Evolutionary conservation across 2,113 vertebrate genomes (phyloP).

Genomic region (Eubucco bourcierii): DNA sequence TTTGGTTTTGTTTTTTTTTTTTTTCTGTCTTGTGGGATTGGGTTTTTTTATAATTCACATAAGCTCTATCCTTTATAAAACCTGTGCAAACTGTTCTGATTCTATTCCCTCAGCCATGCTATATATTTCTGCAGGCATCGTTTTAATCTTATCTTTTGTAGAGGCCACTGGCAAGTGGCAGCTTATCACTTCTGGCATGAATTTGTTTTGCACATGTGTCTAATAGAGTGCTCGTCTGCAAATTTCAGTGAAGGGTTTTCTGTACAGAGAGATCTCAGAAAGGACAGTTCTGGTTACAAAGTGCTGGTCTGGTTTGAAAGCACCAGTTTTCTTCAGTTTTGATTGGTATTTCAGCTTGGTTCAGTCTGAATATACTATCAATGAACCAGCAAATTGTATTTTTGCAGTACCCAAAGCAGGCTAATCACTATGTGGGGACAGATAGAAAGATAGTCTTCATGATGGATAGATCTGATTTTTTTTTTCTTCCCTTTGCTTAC

Average conservation of each 20-base stretch:
- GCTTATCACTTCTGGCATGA: conserved; percentile 8
- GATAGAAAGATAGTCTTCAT: background rate
- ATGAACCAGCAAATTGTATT: conserved; percentile 14
- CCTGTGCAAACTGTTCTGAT: background rate
- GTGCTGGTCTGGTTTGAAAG: background rate
- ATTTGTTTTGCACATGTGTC: background rate
- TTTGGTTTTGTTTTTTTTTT: background rate
- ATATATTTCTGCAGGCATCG: background rate
- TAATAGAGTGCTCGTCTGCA: background rate
- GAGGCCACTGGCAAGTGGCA: background rate
- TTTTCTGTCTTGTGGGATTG: too few species aligned
- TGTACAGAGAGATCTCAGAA: background rate
- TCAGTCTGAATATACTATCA: background rate
- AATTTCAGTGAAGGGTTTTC: background rate
- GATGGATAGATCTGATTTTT: background rate
- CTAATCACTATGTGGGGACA: background rate
- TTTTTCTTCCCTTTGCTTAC: too few species aligned
- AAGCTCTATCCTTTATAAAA: background rate
- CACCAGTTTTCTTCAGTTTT: background rate
- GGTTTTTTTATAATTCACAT: background rate
- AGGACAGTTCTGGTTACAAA: background rate
- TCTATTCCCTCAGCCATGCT: background rate
- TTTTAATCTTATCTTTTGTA: conserved; percentile 22
- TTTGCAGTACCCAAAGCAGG: background rate
- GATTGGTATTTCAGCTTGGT: conserved; percentile 1